Evolutionary conservation across 2,113 vertebrate species (phyloP).

Genomic region (Apeltes quadracus): DNA sequence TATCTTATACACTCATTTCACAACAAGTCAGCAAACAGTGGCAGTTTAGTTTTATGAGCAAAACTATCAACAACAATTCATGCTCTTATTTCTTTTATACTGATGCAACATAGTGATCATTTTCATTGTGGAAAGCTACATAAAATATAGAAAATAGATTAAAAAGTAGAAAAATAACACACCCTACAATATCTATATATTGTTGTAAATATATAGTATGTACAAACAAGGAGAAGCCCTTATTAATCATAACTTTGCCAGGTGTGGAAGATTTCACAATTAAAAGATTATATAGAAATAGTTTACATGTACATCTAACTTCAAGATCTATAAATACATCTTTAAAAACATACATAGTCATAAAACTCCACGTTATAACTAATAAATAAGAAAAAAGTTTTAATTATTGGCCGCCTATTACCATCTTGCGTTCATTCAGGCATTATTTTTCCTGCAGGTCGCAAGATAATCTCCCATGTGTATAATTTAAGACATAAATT

Average conservation of each 20-base stretch:
- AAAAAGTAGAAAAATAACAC: conserved; percentile 76
- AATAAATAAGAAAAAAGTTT: conserved; percentile 82
- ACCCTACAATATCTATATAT: conserved; percentile 71
- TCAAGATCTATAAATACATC: conserved; percentile 80
- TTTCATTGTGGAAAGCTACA: conserved; percentile 52
- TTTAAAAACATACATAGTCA: conserved; percentile 68
- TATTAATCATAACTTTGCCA: conserved; percentile 53
- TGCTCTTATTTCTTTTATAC: conserved; percentile 33
- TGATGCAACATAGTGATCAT: conserved; percentile 49
- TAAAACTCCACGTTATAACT: conserved; percentile 69
- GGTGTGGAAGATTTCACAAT: conserved; percentile 74
- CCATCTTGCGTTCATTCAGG: conserved; percentile 65
- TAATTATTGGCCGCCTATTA: conserved; percentile 79
- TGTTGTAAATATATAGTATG: conserved; percentile 70
- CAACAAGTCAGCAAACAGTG: conserved; percentile 48
- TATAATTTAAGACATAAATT: conserved; percentile 88
- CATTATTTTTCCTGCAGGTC: conserved; percentile 67
- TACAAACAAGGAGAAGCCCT: conserved; percentile 64
- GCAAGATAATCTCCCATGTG: conserved; percentile 74
- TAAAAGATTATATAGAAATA: conserved; percentile 70
- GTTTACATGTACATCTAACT: conserved; percentile 67
- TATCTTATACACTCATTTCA: conserved; percentile 62
- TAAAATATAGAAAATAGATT: conserved; percentile 59
- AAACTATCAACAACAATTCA: conserved; percentile 36
- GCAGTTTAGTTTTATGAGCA: conserved; percentile 16